Evolutionary conservation across 2,888 invertebrate genomes (phyloP).

Genomic region (Scaptomyza flava): DNA sequence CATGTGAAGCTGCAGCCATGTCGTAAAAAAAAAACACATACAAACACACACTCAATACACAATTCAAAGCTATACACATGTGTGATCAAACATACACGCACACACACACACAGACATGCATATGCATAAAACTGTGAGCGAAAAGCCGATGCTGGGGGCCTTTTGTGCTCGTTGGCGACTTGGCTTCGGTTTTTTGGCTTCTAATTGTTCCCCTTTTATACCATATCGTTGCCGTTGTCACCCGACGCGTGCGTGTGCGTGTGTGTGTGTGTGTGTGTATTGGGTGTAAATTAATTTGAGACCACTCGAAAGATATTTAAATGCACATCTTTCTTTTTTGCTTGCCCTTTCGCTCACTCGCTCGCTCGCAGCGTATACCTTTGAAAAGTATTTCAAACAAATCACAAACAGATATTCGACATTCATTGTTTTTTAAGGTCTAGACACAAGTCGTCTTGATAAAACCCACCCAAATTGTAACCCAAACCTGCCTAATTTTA

Average conservation of each 20-base stretch:
- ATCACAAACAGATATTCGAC: constrained; percentile 77
- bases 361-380: constrained; percentile 22
- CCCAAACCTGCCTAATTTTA: background rate
- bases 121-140: constrained; percentile 22
- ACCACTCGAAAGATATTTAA: constrained; percentile 70
- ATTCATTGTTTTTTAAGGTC: constrained; percentile 77
- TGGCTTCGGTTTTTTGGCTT: constrained; percentile 69
- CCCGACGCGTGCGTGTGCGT: constrained; percentile 29
- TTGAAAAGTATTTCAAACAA: constrained; percentile 76
- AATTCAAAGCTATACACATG: constrained; percentile 42
- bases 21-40: constrained; percentile 13
- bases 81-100: constrained; percentile 24
- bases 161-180: constrained; percentile 62
- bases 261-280: constrained; percentile 39
- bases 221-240: constrained; percentile 50
- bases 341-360: too few relatives aligned
- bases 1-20: constrained; percentile 50
- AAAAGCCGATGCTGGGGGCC: constrained; percentile 55
- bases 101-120: constrained; percentile 8
- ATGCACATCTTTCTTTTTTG: constrained; percentile 34
- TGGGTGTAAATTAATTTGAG: constrained; percentile 77
- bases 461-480: constrained; percentile 23
- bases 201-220: constrained; percentile 58
- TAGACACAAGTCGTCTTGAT: constrained; percentile 64
- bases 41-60: constrained; percentile 20